phyloP scores from a whole-genome alignment of 2,888 invertebrate species.

The Parochlus steinenii region DNA sequence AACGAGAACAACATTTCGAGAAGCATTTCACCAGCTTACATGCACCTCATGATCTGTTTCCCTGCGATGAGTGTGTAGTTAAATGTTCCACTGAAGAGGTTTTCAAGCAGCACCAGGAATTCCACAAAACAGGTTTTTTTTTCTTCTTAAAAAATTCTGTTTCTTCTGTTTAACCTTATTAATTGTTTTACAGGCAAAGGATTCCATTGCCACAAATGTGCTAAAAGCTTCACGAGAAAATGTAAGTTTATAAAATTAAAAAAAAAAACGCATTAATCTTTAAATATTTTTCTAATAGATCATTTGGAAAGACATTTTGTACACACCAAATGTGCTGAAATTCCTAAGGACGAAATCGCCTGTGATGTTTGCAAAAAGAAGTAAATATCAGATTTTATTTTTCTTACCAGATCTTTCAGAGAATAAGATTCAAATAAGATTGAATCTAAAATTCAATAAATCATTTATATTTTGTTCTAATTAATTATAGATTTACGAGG shows the following conservation, averaged over 20 bases:
- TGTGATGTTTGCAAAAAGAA: constrained; percentile 29
- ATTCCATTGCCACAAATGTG: constrained; percentile 49
- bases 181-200: too few species aligned
- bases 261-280: too few species aligned
- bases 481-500: constrained; percentile 30
- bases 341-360: constrained; percentile 22
- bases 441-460: constrained; percentile 35
- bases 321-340: constrained; percentile 51
- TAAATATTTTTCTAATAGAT: too few species aligned
- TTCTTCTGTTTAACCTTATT: too few species aligned
- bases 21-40: constrained; percentile 54
- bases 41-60: constrained; percentile 39
- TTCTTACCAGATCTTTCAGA: constrained; percentile 2
- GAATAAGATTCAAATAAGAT: constrained; percentile 5
- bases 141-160: too few species aligned
- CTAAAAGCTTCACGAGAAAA: constrained; percentile 53
- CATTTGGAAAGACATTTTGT: constrained; percentile 54
- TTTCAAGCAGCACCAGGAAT: constrained; percentile 47
- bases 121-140: constrained; percentile 41
- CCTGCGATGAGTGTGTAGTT: constrained; percentile 49
- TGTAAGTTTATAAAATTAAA: too few species aligned
- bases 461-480: constrained; percentile 23
- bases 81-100: constrained; percentile 43
- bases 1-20: constrained; percentile 44
- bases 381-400: too few species aligned